A percentile compares a stretch with the other conserved stretches of the same genome.
phyloP scores from a whole-genome alignment of 2,113 vertebrate genomes.

The zebrafish (Danio rerio) region GRCz12tu NC_133182.1:16383501-16384000 shows the following conservation, averaged over 20 bases:
- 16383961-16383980: slow-evolving; percentile 2
- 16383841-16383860: slow-evolving; percentile 37
- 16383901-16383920: slow-evolving; percentile 29
- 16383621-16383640: slow-evolving; percentile 31
- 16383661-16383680: slow-evolving; percentile 60
- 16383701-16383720: slow-evolving; percentile 57
- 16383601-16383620: neutral
- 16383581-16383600: slow-evolving; percentile 6
- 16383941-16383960: slow-evolving; percentile 18
- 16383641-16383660: slow-evolving; percentile 46
- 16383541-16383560: neutral
- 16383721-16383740: slow-evolving; percentile 67
- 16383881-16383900: slow-evolving; percentile 57
- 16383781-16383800: slow-evolving; percentile 35
- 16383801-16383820: slow-evolving; percentile 39
- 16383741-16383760: slow-evolving; percentile 39
- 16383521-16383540: neutral
- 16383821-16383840: slow-evolving; percentile 42
- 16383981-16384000: slow-evolving; percentile 10
- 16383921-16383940: slow-evolving; percentile 25
- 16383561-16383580: neutral
- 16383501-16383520: neutral
- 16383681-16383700: slow-evolving; percentile 64
- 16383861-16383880: slow-evolving; percentile 60
- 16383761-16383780: slow-evolving; percentile 37